These are phyloP conservation scores for Clostera curtula DNA, from an alignment of 2,888 invertebrate species.

Conservation along the genomic window DNA sequence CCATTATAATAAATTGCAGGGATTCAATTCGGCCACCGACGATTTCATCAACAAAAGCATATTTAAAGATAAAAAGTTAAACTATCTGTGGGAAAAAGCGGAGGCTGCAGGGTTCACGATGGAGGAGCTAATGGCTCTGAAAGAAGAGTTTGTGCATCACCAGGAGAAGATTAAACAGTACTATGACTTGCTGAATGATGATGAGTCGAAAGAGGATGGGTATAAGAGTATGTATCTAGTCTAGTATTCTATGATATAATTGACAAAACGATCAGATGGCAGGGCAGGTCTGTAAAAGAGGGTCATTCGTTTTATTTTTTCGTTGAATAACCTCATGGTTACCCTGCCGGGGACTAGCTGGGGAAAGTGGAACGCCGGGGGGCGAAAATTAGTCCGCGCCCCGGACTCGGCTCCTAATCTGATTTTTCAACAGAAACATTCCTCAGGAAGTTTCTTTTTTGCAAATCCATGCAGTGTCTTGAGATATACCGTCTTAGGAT, in stretches of 20 bases:
- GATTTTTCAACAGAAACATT: no score
- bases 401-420: no score
- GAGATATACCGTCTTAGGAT: no score
- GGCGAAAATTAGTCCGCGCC: no score
- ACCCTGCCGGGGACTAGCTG: no score
- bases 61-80: conserved; percentile 92
- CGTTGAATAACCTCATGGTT: neutral
- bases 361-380: no score
- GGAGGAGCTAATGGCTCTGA: conserved; percentile 86
- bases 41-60: conserved; percentile 82
- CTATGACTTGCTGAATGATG: conserved; percentile 84
- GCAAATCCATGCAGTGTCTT: no score
- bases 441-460: no score
- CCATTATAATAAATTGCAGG: no score
- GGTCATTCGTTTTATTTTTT: neutral
- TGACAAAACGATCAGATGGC: neutral
- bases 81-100: conserved; percentile 92
- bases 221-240: conserved; percentile 76
- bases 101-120: conserved; percentile 90
- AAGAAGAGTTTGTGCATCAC: conserved; percentile 93
- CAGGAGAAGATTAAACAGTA: conserved; percentile 95
- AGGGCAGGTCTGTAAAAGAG: no score
- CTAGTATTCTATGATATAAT: neutral
- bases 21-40: conserved; percentile 62
- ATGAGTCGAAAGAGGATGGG: conserved; percentile 72